Evolutionary conservation across 2,888 invertebrate genomes (phyloP).

Genomic region (Noctua comes): DNA sequence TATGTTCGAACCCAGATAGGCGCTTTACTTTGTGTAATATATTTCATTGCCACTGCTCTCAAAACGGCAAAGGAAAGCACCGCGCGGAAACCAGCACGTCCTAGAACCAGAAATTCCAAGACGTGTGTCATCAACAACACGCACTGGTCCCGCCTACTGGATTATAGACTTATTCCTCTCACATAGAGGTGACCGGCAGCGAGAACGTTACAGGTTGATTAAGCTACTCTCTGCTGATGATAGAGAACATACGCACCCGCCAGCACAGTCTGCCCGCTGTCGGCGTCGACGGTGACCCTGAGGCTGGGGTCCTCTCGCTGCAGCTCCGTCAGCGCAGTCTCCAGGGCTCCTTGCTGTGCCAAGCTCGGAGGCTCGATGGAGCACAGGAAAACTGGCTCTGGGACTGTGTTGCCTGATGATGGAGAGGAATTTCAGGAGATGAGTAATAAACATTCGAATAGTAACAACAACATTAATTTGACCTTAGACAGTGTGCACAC

Average conservation of each 20-base stretch:
- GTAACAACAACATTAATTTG: neutral
- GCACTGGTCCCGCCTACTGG: neutral
- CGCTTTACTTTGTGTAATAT: too few relatives aligned
- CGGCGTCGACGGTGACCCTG: conserved; percentile 93
- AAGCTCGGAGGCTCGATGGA: conserved; percentile 97
- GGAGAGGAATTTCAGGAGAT: neutral
- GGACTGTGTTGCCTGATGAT: conserved; percentile 92
- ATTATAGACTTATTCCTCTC: too few relatives aligned
- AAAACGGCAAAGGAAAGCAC: neutral
- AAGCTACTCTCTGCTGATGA: neutral
- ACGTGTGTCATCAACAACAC: neutral
- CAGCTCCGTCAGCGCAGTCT: conserved; percentile 93
- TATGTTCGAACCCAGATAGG: too few relatives aligned
- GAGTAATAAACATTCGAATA: neutral
- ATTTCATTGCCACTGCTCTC: too few relatives aligned
- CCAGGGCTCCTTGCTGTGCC: conserved; percentile 90
- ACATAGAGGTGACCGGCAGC: too few relatives aligned
- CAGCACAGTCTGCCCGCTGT: conserved; percentile 96
- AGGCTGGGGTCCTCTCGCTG: conserved; percentile 98
- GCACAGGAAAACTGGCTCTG: conserved; percentile 99
- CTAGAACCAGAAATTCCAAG: neutral
- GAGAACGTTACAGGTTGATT: accelerated
- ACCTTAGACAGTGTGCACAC: neutral
- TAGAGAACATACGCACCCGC: conserved; percentile 88
- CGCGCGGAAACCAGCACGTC: neutral